Percentiles rank a stretch among this genome's conserved stretches.
Evolutionary conservation across 2,797 vertebrate species (phyloP).

Genomic region (Sebastes glaucus): DNA sequence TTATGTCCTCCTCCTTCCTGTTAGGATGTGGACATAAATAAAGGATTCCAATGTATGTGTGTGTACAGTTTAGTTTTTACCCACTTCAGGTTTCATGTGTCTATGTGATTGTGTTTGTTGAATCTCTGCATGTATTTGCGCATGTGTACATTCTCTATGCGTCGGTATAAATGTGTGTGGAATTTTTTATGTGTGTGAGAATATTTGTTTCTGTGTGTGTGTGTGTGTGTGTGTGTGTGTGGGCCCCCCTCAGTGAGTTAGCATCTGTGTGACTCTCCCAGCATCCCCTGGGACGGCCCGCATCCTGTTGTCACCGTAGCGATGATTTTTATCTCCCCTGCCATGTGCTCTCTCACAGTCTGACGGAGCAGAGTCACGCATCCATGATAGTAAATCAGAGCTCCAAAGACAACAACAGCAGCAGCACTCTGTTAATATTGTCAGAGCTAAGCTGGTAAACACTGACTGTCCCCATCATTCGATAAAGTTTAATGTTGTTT

Average conservation of each 20-base stretch:
- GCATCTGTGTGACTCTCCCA: constrained; percentile 73
- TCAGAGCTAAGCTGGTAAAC: constrained; percentile 24
- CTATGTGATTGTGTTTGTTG: not conserved
- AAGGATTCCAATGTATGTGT: constrained; percentile 59
- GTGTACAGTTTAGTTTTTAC: not conserved
- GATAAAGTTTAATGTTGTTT: constrained; percentile 28
- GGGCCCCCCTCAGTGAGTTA: constrained; percentile 48
- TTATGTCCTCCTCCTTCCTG: constrained; percentile 76
- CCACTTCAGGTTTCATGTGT: not conserved
- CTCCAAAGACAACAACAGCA: constrained; percentile 54
- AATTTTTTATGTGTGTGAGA: constrained; percentile 12
- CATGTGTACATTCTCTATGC: not conserved
- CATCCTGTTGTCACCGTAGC: constrained; percentile 81
- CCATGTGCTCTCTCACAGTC: constrained; percentile 71
- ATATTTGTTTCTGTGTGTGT: constrained; percentile 18
- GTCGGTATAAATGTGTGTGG: not conserved
- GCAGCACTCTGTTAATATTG: constrained; percentile 33
- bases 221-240: constrained; percentile 20
- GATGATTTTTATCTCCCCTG: constrained; percentile 77
- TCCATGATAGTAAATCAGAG: constrained; percentile 54
- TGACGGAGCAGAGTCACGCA: constrained; percentile 59
- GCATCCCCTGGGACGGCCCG: constrained; percentile 60
- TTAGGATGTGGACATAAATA: constrained; percentile 76
- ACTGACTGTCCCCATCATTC: constrained; percentile 6
- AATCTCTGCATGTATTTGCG: not conserved